These are phyloP conservation scores for Bungarus multicinctus DNA, from an alignment of 2,113 vertebrate species.

Conservation along the genomic window DNA sequence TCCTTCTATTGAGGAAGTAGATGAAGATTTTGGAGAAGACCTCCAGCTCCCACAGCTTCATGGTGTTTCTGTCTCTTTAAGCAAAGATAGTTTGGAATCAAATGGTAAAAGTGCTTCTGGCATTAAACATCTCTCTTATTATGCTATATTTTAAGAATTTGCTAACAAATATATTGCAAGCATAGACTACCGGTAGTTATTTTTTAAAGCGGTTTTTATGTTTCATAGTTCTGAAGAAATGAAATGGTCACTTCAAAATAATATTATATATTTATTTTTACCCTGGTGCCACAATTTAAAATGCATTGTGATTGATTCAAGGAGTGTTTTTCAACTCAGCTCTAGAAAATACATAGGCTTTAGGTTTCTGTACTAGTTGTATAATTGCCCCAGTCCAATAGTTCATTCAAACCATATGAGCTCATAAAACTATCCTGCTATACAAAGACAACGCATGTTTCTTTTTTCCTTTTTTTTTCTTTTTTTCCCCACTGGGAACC, in stretches of 20 bases:
- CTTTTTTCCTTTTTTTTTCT: neutral
- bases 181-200: neutral
- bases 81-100: constrained; percentile 75
- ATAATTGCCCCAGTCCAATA: neutral
- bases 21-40: constrained; percentile 57
- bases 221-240: neutral
- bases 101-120: constrained; percentile 71
- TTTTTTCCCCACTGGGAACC: neutral
- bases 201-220: neutral
- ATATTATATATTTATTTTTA: neutral
- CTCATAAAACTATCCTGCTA: neutral
- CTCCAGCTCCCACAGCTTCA: constrained; percentile 52
- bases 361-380: neutral
- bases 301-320: neutral
- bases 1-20: constrained; percentile 62
- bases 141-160: neutral
- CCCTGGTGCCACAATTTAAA: neutral
- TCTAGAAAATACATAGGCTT: neutral
- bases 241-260: neutral
- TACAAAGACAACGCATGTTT: neutral
- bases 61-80: constrained; percentile 57
- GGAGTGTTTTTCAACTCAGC: neutral
- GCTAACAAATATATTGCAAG: neutral
- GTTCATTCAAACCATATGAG: neutral
- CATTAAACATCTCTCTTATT: neutral